phyloP scores from a whole-genome alignment of 2,113 vertebrate species.

The Piaya cayana region DNA sequence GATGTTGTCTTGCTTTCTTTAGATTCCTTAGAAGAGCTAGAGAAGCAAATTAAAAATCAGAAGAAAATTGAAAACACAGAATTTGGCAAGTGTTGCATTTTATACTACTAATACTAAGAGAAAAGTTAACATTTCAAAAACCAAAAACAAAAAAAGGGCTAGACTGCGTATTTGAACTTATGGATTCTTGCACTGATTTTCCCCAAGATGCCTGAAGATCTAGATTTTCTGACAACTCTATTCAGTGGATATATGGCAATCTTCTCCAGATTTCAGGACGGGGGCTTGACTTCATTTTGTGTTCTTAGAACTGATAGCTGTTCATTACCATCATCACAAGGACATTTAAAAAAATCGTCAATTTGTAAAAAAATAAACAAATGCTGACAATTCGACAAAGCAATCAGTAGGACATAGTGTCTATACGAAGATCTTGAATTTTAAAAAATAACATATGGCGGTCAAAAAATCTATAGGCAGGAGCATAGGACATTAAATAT shows the following conservation, averaged over 20 bases:
- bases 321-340: constrained; percentile 92
- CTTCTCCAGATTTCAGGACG: constrained; percentile 96
- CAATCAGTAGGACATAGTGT: constrained; percentile 83
- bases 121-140: constrained; percentile 71
- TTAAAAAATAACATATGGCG: constrained; percentile 87
- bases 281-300: constrained; percentile 94
- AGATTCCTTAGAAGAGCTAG: constrained; percentile 93
- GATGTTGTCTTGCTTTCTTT: constrained; percentile 90
- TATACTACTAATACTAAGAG: constrained; percentile 65
- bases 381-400: constrained; percentile 89
- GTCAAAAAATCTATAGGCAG: constrained; percentile 87
- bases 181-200: constrained; percentile 95
- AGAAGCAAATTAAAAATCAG: constrained; percentile 84
- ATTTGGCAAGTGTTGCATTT: constrained; percentile 57
- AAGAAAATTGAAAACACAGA: constrained; percentile 80
- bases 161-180: constrained; percentile 86
- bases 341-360: constrained; percentile 89
- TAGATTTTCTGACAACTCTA: constrained; percentile 96
- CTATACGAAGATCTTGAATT: constrained; percentile 83
- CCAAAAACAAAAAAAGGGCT: constrained; percentile 80
- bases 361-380: constrained; percentile 85
- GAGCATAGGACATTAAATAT: constrained; percentile 92
- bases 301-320: constrained; percentile 90
- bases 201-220: constrained; percentile 91
- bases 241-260: constrained; percentile 92